Evolutionary conservation across 1,140 invertebrate genomes (phyloP), one percentile per base, ranked within the genome.

Genomic region (Formica exsecta): DNA sequence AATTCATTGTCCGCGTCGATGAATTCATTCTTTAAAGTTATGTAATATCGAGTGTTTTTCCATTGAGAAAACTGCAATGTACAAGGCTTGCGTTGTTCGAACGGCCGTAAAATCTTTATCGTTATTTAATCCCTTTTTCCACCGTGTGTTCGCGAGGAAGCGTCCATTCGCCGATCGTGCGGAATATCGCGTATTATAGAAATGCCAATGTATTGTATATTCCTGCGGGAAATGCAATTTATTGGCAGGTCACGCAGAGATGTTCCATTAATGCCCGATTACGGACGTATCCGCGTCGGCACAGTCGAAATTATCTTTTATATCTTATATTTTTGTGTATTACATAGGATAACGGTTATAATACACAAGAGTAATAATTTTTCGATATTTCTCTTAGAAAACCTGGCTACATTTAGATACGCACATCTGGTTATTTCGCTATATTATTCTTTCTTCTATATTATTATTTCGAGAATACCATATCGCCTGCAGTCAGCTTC

Each of bases 51-150:
- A 61, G 85, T 41, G 25, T 57, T 7, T 22, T 77, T 19, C 32
- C 11, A 13, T 5, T 66, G 44, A 22, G 74, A 71, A 84, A 36
- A 22, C 59, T 71, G 22, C 11, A 54, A 38, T 36, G 38, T 16
- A 54, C 62, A 36, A 51, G 25, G 48, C 19, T 48, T 19, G 3
- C 13, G 61, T 9, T 57, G 75, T 87, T 77, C 70, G 88, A 4
- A n/a, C 13, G 36, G 11, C 22, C 68, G 70, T 90, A 90, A 90
- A 90, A 81, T 77, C 70, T 83, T 90, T 87, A 89, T 89, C 64
- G 44, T 57, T 36, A 62, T 89, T 89, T 90, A 90, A 89, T 89
- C 85, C 48, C 51, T 74, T 89, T 73, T 71, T 36, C 61, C 9
- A 16, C n/a, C 68, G 25, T 41, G 62, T 75, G 22, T 32, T 22